Conservation (phyloP, 2,113 vertebrate genomes). For the Condylura cristata region DNA sequence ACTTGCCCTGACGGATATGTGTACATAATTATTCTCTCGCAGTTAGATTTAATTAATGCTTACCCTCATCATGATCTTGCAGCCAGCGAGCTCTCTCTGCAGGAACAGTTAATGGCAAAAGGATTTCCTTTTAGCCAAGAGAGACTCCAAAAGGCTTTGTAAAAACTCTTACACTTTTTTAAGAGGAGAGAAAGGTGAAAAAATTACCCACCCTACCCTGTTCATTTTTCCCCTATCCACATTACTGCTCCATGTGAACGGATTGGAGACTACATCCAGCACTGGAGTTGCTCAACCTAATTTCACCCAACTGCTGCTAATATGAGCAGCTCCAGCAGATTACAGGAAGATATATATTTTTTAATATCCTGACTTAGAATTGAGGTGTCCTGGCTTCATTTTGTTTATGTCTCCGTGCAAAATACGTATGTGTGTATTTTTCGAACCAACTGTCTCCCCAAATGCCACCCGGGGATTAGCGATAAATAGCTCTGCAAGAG, state of each 20-base stretch:
- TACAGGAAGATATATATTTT: constrained; percentile 58
- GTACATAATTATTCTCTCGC: constrained; percentile 84
- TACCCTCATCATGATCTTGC: constrained; percentile 85
- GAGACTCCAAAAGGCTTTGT: constrained; percentile 65
- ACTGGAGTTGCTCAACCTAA: constrained; percentile 65
- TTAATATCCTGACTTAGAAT: constrained; percentile 57
- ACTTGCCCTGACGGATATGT: constrained; percentile 82
- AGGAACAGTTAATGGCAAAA: constrained; percentile 71
- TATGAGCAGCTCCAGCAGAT: constrained; percentile 33
- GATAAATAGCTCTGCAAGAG: constrained; percentile 37
- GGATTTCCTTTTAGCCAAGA: constrained; percentile 71
- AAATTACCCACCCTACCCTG: constrained; percentile 26
- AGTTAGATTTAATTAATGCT: constrained; percentile 86
- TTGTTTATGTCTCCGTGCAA: constrained; percentile 45
- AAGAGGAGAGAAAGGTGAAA: not conserved
- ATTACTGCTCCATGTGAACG: constrained; percentile 22
- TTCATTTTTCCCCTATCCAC: constrained; percentile 17
- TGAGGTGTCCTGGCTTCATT: constrained; percentile 54
- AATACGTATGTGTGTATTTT: constrained; percentile 66
- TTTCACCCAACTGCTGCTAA: constrained; percentile 68
- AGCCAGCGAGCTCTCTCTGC: constrained; percentile 75
- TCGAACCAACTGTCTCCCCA: constrained; percentile 55
- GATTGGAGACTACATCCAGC: constrained; percentile 55
- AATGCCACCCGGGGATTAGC: constrained; percentile 53
- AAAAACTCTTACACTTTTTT: constrained; percentile 39